Conservation (phyloP, 2,113 vertebrate genomes). For the Paradoxurus hermaphroditus region DNA sequence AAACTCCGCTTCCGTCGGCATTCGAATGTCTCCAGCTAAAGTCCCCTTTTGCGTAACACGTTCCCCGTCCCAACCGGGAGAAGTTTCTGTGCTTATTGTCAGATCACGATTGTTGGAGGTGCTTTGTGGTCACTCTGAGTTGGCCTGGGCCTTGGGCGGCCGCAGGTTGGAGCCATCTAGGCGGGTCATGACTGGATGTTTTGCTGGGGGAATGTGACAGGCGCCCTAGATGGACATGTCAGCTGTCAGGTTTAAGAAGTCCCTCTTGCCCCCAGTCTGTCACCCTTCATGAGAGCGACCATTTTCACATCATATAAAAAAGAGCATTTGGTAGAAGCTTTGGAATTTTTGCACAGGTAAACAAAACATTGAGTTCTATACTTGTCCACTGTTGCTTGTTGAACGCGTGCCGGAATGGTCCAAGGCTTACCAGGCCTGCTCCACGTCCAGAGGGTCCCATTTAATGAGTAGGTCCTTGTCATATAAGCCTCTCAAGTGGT, state of each 20-base stretch:
- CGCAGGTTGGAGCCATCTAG: rapidly evolving
- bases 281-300: not conserved
- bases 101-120: not conserved
- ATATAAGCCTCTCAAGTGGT: rapidly evolving
- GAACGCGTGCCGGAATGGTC: not conserved
- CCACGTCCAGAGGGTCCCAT: not conserved
- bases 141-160: not conserved
- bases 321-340: not conserved
- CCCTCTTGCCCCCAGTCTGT: not conserved
- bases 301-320: not conserved
- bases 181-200: not conserved
- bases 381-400: not conserved
- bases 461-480: not conserved
- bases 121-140: not conserved
- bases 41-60: not conserved
- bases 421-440: not conserved
- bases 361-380: not conserved
- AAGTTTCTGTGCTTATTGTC: not conserved
- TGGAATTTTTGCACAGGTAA: not conserved
- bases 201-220: not conserved
- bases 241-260: not conserved
- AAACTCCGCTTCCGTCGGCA: not conserved
- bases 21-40: not conserved
- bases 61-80: not conserved
- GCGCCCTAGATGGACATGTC: not conserved